Evolutionary conservation across 2,113 vertebrate species (phyloP), one percentile per base, ranked within the genome.

Genomic region (Proteles cristata): DNA sequence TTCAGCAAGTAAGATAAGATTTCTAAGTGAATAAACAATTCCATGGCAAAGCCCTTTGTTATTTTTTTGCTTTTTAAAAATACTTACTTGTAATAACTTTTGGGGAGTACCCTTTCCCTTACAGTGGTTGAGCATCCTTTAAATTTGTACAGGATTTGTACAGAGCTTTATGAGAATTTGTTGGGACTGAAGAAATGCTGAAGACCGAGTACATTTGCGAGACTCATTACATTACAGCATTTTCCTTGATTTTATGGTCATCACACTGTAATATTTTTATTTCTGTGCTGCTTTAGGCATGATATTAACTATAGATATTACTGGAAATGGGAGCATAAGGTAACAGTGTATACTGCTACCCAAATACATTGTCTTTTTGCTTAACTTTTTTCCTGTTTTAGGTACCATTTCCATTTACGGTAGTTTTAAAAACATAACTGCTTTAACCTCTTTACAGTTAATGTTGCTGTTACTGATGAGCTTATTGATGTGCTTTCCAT

Each of bases 1-100:
- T 99, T 98, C 99, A 99, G 90, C 99, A 99, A 99, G 99, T 99
- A 93, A 99, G 99, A 98, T 88, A 92, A 97, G 53, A 93, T 86
- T 95, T 7, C 15, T 84, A 33, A 61, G 63, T 45, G 11, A 93
- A 11, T 26, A 3, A 66, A 74, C 31, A 16, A 26, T 33, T 88
- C 9, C 10, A 7, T 33, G 43, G 16, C 33, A 71, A 58, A 63
- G 12, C 11, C 12, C 45, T 85, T 88, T 48, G 50, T 50, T 50
- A 50, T 50, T 50, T 33, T 31, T 68, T 65, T 48, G 2, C 35
- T 55, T 81, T 91, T 69, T 91, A 69, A 77, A 53, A 31, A 39
- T 71, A 25, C 21, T 58, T 0, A 68, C 9, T 76, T 92, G 28
- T 7, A 48, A 65, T 84, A 65, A 93, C 2, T 7, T 77, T 89